Evolutionary conservation across 2,888 invertebrate genomes (phyloP).

Genomic region (Ornithoptera alexandrae): DNA sequence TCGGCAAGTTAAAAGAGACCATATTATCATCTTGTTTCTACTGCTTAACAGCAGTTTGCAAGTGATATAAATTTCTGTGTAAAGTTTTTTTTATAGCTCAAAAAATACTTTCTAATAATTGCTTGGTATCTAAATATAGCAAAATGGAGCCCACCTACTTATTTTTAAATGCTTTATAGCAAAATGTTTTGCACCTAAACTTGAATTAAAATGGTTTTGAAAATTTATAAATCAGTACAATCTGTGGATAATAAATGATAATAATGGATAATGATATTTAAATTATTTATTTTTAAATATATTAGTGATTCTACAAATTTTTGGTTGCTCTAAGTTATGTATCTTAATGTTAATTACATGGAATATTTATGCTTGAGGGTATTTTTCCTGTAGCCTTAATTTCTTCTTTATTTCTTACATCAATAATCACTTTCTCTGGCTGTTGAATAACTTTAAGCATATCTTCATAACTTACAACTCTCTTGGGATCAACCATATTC

Average conservation of each 20-base stretch:
- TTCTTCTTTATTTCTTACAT: conserved; percentile 88
- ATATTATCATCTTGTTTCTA: no score
- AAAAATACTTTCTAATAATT: no score
- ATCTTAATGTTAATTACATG: conserved; percentile 72
- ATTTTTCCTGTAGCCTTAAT: conserved; percentile 84
- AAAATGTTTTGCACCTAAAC: no score
- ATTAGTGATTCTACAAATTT: neutral
- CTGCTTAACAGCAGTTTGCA: no score
- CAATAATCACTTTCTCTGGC: conserved; percentile 82
- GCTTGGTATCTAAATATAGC: no score
- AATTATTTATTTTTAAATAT: neutral
- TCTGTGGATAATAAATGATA: neutral
- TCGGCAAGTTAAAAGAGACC: no score
- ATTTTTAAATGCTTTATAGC: no score
- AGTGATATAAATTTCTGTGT: no score
- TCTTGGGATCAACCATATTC: conserved; percentile 61
- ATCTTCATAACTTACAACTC: conserved; percentile 66
- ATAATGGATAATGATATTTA: no score
- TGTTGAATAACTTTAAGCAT: conserved; percentile 62
- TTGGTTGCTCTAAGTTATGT: neutral
- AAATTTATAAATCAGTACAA: neutral
- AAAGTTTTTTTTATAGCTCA: no score
- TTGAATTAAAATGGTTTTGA: no score
- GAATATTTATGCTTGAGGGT: conserved; percentile 88
- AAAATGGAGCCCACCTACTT: no score